phyloP scores from a whole-genome alignment of 2,113 vertebrate genomes.

The Serinus canaria region DNA sequence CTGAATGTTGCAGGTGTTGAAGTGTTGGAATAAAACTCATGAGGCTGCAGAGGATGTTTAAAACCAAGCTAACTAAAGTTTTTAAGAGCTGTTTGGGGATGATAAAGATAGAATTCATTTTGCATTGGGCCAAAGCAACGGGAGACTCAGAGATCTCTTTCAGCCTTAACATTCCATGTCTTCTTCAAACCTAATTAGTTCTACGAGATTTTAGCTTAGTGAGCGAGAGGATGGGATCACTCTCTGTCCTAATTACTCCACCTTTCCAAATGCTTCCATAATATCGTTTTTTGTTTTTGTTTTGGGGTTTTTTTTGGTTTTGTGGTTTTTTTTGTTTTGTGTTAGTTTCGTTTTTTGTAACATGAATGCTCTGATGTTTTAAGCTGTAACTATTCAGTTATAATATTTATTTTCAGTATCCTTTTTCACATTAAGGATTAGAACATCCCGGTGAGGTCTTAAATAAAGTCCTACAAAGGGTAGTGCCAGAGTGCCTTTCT shows the following conservation, averaged over 20 bases:
- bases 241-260: neutral
- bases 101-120: neutral
- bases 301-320: neutral
- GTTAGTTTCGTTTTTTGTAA: neutral
- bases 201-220: neutral
- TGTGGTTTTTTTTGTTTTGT: too few relatives aligned
- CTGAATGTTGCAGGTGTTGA: neutral
- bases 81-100: neutral
- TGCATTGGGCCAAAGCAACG: neutral
- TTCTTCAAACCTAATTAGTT: neutral
- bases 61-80: neutral
- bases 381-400: neutral
- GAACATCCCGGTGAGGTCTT: neutral
- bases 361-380: neutral
- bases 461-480: neutral
- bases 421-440: slow-evolving; percentile 5
- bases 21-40: neutral
- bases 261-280: neutral
- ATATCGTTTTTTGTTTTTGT: neutral
- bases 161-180: neutral
- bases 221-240: neutral
- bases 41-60: neutral
- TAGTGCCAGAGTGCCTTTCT: neutral
- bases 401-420: slow-evolving; percentile 8
- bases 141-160: neutral